Percentiles rank a stretch among this genome's conserved stretches.
Evolutionary conservation across 2,797 vertebrate species (phyloP).

Genomic region (Micropoecilia bifurca): DNA sequence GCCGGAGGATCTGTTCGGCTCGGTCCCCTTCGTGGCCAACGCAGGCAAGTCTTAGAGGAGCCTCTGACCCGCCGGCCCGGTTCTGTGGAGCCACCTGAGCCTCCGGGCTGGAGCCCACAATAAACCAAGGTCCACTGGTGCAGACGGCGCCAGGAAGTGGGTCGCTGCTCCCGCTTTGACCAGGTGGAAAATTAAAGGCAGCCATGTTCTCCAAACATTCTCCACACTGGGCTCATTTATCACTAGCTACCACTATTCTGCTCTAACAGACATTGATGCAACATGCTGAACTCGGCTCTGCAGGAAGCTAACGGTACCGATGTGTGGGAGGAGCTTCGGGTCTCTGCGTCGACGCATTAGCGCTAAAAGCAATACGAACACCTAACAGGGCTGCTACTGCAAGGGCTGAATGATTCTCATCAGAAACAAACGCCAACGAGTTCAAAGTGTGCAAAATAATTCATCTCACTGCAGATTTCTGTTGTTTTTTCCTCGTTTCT

Average conservation of each 20-base stretch:
- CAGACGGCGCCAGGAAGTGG: neutral
- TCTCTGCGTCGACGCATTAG: neutral
- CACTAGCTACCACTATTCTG: constrained; percentile 2
- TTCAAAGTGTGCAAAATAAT: neutral
- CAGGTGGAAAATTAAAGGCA: neutral
- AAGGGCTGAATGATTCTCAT: constrained; percentile 1
- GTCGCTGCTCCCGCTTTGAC: neutral
- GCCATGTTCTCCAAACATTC: neutral
- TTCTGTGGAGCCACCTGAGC: constrained; percentile 68
- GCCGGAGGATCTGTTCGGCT: constrained; percentile 95
- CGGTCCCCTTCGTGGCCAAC: constrained; percentile 92
- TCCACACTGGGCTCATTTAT: neutral
- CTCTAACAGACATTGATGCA: constrained; percentile 44
- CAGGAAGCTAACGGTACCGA: constrained; percentile 7
- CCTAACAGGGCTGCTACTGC: neutral
- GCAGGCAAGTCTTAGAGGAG: constrained; percentile 95
- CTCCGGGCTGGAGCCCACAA: constrained; percentile 12
- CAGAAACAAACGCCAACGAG: neutral
- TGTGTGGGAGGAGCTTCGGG: neutral
- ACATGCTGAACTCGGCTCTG: neutral
- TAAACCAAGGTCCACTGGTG: neutral
- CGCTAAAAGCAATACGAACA: constrained; percentile 39
- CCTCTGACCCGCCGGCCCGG: constrained; percentile 71
- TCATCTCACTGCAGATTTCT: neutral
- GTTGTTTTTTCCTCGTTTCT: neutral